Evolutionary conservation across 2,888 invertebrate species (phyloP), one percentile per base, ranked within the genome.

Genomic region (Rhamphomyia laevipes): DNA sequence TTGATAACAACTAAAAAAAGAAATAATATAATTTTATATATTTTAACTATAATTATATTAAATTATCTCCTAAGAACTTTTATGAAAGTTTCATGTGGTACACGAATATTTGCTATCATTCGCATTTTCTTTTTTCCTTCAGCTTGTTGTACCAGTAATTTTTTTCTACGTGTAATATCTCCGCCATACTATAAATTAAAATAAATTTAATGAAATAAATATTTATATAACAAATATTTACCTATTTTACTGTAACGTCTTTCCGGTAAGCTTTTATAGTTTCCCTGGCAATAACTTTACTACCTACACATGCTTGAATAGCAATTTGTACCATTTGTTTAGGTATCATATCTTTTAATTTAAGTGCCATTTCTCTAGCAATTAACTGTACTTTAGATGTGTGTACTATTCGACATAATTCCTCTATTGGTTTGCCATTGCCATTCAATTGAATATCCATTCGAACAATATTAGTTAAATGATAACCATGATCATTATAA

Each of bases 71-170:
- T 92, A 35, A 96, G 73, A 48, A 95, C 83, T 70, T 91, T 84
- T 57, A 96, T 87, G 67, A 97, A 97, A 2, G 93, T 92, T 65
- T 96, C 86, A 66, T 91, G 80, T 3, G 96, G 94, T 57, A 97
- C 75, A 60, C 85, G 81, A 56, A 99, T 86, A 64, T 91, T 92
- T 44, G 93, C 95, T 51, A 95, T 77, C 76, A 83, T 82, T 61
- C 87, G 80, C 89, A 97, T 86, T 68, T 84, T 84, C 69, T 89
- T 91, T 68, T 97, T 97, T 9, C 96, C 96, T 60, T 93, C 93
- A 1, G 87, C 78, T 74, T 99, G 97, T 62, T 86, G 81, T 53
- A 82, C 83, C 17, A 97, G 68, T 31, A 97, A 73, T 67, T 97
- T 97, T 76, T 84, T 89, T 64, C 84, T 80, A 59, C 97, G 76